A percentile compares a stretch with the other conserved stretches of the same genome.
Evolutionary conservation across 2,888 invertebrate species (phyloP).

Genomic region (Hirtodrosophila histrioides): DNA sequence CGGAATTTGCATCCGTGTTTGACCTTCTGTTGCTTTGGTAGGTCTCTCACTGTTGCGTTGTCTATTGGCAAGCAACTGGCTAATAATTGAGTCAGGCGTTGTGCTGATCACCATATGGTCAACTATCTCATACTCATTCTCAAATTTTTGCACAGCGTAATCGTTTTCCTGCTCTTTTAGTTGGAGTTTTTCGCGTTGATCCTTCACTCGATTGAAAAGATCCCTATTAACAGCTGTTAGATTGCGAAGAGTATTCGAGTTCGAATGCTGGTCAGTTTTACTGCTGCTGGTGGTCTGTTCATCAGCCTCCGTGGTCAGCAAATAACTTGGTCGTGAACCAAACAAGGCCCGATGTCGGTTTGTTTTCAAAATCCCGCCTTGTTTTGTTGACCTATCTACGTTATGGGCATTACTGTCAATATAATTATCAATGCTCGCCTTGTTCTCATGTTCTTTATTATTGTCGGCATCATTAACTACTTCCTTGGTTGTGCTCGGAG

Average conservation of each 20-base stretch:
- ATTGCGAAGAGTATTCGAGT: constrained; percentile 45
- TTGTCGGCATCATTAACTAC: constrained; percentile 4
- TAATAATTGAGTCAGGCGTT: constrained; percentile 42
- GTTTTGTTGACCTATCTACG: constrained; percentile 21
- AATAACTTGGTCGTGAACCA: constrained; percentile 3
- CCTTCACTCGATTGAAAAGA: constrained; percentile 39
- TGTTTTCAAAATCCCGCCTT: constrained; percentile 53
- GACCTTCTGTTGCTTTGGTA: constrained; percentile 13
- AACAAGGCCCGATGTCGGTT: constrained; percentile 65
- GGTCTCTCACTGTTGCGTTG: constrained; percentile 24
- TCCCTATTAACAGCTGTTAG: constrained; percentile 53
- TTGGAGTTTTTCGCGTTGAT: constrained; percentile 21
- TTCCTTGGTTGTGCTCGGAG: constrained; percentile 22
- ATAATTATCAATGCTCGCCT: constrained; percentile 34
- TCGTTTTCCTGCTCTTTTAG: constrained; percentile 30
- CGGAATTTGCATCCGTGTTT: constrained; percentile 16
- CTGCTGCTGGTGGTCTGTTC: not conserved
- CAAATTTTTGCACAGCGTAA: constrained; percentile 26
- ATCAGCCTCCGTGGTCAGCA: not conserved
- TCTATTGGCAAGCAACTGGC: constrained; percentile 60
- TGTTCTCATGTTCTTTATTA: constrained; percentile 23
- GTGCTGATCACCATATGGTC: constrained; percentile 11
- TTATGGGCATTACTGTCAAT: constrained; percentile 1
- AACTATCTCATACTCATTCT: constrained; percentile 20
- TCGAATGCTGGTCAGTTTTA: constrained; percentile 6